Evolutionary conservation across 2,888 invertebrate species (phyloP), one percentile per base, ranked within the genome.

Genomic region (Choreutis nemorana): DNA sequence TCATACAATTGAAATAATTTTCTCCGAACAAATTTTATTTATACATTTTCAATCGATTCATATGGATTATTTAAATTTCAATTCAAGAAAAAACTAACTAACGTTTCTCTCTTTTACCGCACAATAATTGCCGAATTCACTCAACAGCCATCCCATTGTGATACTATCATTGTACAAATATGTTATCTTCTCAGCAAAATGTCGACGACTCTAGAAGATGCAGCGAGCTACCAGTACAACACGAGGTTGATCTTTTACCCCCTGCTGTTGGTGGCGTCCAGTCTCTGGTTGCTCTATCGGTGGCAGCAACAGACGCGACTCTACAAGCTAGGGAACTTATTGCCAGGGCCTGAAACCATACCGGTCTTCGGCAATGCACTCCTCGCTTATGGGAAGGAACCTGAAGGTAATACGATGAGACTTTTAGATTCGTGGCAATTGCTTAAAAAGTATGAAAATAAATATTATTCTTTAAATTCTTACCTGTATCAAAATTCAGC

Each of bases 331-430:
- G 87, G 86, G 0, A 82, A 84, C 26, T 85, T 81, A 45, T 57
- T 91, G 12, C 90, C 90, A 0, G 87, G 89, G 29, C 90, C 90
- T 0, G 42, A 63, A 2, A 71, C 82, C 1, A 37, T 83, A 9
- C 91, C 91, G 0, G 21, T 91, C 1, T 45, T 91, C 29, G 91
- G 91, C 39, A 89, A 87, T 47, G 87, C 87, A 0, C 70, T 86
- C 8, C 55, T 87, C 32, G 82, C 85, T 1, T 37, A 85, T 0
- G 87, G 87, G 29, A 78, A 81, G 35, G 81, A 81, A 31, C 84
- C 87, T 31, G 64, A 75, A 38, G 77, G 89, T 89, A 65, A 68
- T 75, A 55, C 33, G 23, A 14, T 30, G n/a, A n/a, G n/a, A n/a
- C n/a, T n/a, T n/a, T n/a, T n/a, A n/a, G n/a, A n/a, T 18, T 18